These are phyloP conservation scores for Ibidorhyncha struthersii DNA, from an alignment of 2,113 vertebrate species.

Conservation along the genomic window DNA sequence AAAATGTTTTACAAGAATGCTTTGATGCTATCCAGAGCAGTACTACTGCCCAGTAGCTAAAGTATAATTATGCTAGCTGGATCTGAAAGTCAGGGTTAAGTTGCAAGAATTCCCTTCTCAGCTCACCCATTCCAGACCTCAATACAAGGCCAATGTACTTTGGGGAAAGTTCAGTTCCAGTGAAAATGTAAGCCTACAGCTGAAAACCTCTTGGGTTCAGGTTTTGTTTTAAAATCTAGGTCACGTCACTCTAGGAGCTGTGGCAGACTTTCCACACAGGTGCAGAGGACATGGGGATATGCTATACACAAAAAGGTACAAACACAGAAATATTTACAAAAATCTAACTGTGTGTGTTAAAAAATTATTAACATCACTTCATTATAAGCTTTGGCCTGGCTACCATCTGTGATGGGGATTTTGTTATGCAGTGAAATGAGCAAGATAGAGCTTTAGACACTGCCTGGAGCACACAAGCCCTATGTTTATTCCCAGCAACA, in stretches of 20 bases:
- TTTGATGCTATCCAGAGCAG: conserved; percentile 62
- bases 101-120: conserved; percentile 42
- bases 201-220: not conserved
- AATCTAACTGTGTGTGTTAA: not conserved
- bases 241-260: not conserved
- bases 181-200: conserved; percentile 25
- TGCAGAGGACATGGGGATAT: not conserved
- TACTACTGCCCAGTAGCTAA: conserved; percentile 50
- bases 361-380: not conserved
- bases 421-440: not conserved
- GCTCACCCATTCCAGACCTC: conserved; percentile 33
- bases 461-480: not conserved
- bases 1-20: conserved; percentile 44
- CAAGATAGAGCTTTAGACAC: not conserved
- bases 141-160: conserved; percentile 24
- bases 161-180: conserved; percentile 12
- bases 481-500: not conserved
- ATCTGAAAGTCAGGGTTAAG: conserved; percentile 36
- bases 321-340: not conserved
- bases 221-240: conserved; percentile 45
- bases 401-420: not conserved
- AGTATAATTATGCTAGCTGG: conserved; percentile 57
- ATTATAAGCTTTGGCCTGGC: not conserved
- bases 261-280: not conserved
- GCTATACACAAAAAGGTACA: not conserved